A percentile compares a stretch with the other conserved stretches of the same genome.
phyloP scores from a whole-genome alignment of 2,888 invertebrate genomes.

The Agonopterix alstromeriana region DNA sequence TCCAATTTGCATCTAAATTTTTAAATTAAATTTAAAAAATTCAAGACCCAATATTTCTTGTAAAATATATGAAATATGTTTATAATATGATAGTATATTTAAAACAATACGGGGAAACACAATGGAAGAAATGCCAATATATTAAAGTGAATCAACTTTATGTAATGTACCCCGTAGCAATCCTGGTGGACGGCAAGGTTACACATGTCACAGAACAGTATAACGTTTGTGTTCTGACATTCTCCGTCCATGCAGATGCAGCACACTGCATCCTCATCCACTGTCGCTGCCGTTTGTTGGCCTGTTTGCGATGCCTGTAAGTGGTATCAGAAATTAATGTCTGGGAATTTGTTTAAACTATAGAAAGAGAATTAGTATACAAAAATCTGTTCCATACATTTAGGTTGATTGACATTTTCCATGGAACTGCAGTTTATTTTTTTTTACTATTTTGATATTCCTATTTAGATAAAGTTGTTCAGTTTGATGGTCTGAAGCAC shows the following conservation, averaged over 20 bases:
- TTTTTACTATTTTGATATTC: too few relatives aligned
- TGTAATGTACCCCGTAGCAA: conserved; percentile 93
- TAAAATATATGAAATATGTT: too few relatives aligned
- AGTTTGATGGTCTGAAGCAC: too few relatives aligned
- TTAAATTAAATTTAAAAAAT: too few relatives aligned
- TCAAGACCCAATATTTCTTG: too few relatives aligned
- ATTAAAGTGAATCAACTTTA: too few relatives aligned
- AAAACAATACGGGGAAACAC: too few relatives aligned
- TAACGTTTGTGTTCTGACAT: conserved; percentile 98
- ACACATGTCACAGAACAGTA: conserved; percentile 99
- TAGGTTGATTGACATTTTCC: neutral
- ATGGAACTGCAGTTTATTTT: too few relatives aligned
- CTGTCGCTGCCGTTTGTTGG: conserved; percentile 83
- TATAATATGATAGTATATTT: too few relatives aligned
- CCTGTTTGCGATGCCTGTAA: conserved; percentile 81
- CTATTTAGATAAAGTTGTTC: too few relatives aligned
- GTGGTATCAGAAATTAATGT: conserved; percentile 3
- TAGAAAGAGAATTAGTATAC: neutral
- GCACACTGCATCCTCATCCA: conserved; percentile 98
- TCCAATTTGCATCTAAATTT: too few relatives aligned
- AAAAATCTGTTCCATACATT: neutral
- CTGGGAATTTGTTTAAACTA: neutral
- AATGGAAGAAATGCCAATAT: too few relatives aligned
- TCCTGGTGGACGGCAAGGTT: conserved; percentile 99
- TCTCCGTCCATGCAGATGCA: conserved; percentile 99